Evolutionary conservation across 2,113 vertebrate species (phyloP).

Genomic region (Ardeotis arabs): DNA sequence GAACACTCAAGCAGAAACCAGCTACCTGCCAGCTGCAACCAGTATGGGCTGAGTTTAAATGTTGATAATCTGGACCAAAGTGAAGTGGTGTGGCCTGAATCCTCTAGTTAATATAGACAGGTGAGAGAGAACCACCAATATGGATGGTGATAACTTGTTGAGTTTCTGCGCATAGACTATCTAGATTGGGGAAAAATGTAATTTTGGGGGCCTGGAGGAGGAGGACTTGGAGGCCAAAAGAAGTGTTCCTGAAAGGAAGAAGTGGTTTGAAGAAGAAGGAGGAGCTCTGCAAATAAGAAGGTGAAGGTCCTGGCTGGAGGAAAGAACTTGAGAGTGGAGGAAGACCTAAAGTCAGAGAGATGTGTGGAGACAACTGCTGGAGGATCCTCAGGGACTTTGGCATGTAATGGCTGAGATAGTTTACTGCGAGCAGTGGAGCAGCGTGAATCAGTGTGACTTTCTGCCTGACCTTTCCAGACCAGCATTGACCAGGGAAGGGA

Average conservation of each 20-base stretch:
- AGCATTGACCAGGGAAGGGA: not conserved
- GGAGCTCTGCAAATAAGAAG: not conserved
- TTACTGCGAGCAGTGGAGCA: not conserved
- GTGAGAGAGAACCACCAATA: not conserved
- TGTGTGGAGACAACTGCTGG: rapidly evolving
- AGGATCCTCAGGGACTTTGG: not conserved
- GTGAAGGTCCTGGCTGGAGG: not conserved
- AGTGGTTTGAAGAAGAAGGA: not conserved
- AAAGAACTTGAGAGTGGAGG: not conserved
- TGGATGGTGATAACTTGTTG: not conserved
- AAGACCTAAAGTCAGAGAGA: not conserved
- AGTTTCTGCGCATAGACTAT: not conserved
- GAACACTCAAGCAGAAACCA: not conserved
- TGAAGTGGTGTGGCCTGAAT: not conserved
- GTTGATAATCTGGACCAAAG: not conserved
- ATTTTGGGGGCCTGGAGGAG: not conserved
- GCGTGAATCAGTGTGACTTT: not conserved
- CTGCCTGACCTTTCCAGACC: not conserved
- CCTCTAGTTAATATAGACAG: not conserved
- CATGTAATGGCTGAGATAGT: rapidly evolving
- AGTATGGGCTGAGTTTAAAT: not conserved
- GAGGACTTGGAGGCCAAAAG: not conserved
- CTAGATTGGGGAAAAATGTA: not conserved
- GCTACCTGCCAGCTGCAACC: not conserved
- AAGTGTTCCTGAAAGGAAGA: not conserved